These are phyloP conservation scores for Heliconius erato DNA, from an alignment of 2,888 invertebrate species.

Conservation along the genomic window DNA sequence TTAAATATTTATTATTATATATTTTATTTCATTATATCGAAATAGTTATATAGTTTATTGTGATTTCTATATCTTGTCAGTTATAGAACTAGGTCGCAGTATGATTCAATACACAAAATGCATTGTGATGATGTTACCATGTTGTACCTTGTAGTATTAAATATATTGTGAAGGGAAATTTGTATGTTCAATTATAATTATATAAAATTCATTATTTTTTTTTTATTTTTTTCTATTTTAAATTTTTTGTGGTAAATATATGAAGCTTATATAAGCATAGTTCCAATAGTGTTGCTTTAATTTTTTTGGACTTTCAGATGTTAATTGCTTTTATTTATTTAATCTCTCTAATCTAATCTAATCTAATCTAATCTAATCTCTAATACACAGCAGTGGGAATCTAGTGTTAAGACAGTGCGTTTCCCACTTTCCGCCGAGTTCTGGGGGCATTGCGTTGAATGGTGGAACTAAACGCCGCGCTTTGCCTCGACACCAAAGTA, in stretches of 20 bases:
- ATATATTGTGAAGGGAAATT: conserved; percentile 75
- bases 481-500: no score
- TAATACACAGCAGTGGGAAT: no score
- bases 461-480: no score
- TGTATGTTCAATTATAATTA: conserved; percentile 76
- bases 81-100: conserved; percentile 33
- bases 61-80: no score
- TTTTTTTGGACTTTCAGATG: background rate
- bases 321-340: no score
- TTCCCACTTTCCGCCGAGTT: no score
- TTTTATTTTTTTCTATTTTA: conserved; percentile 48
- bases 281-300: background rate
- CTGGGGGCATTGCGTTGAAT: no score
- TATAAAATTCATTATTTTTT: conserved; percentile 72
- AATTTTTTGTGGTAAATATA: background rate
- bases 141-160: conserved; percentile 76
- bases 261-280: background rate
- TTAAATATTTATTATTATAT: conserved; percentile 2
- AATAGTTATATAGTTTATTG: conserved; percentile 3
- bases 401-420: no score
- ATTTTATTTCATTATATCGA: background rate
- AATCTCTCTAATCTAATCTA: no score
- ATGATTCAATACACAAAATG: conserved; percentile 13
- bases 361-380: no score
- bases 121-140: conserved; percentile 59